A percentile compares a stretch with the other conserved stretches of the same genome.
Evolutionary conservation across 2,113 vertebrate genomes (phyloP).

Genomic region (Myanophis thanlyinensis): DNA sequence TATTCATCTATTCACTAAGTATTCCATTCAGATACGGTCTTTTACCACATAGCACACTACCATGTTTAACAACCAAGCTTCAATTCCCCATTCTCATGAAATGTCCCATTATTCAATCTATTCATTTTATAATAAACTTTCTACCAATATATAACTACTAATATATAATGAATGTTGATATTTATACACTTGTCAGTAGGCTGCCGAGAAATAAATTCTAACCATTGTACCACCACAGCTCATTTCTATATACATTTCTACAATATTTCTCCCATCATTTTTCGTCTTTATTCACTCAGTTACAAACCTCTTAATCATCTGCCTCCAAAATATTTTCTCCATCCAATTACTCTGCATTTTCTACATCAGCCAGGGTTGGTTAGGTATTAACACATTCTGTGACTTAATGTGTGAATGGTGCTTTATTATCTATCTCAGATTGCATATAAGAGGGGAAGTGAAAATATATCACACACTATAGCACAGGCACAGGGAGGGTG

Average conservation of each 20-base stretch:
- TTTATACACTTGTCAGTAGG: not conserved
- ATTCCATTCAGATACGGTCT: not conserved
- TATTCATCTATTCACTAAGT: not conserved
- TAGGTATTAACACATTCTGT: not conserved
- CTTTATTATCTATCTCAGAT: not conserved
- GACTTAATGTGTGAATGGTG: not conserved
- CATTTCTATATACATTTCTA: not conserved
- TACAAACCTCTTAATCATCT: not conserved
- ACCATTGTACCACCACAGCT: no score
- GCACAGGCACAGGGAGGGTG: no score
- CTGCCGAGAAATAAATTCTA: not conserved
- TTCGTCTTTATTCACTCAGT: not conserved
- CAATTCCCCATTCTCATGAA: not conserved
- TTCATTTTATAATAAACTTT: not conserved
- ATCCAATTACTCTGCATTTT: not conserved
- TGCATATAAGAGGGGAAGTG: not conserved
- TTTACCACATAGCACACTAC: not conserved
- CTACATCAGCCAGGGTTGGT: not conserved
- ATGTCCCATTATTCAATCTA: not conserved
- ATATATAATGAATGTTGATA: not conserved
- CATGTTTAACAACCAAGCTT: not conserved
- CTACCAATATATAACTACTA: not conserved
- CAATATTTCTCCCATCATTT: not conserved
- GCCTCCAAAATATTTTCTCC: not conserved
- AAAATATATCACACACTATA: not conserved